Base-by-base conservation (phyloP, 2,888 invertebrate genomes). In the Acrobeloides nanus region DNA sequence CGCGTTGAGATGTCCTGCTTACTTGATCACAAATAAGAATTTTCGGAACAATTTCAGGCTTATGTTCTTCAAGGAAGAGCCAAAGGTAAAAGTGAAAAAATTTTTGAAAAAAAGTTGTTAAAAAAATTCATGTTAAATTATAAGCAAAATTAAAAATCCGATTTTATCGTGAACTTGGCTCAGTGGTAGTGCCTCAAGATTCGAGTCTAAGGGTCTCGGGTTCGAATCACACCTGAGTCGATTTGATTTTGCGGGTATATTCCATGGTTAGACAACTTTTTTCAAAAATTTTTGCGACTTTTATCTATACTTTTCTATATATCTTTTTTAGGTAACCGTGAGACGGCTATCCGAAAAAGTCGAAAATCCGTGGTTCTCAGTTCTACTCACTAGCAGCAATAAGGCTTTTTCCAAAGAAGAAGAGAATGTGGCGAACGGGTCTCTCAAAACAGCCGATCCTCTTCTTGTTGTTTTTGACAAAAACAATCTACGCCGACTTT, bases 1-100 rank as follows among this genome's bases (percentile, higher is more conserved):
- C 41, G 71, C 68, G 6, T 63, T 71, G n/a, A 50, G 71, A 32
- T 68, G 60, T 39, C 71, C 71, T 3, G 66, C 68, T 4, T 69
- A 71, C 38, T 54, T 72, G 27, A 51, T 61, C 41, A 59, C 63
- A 31, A 69, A 69, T 42, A 57, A 56, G 1, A 71, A 71, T 44
- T 64, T 71, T 29, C 60, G 71, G 18, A 58, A 62, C n/a, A 66
- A 71, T 53, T 26, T 51, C 57, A 18, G 49, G 64, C 55, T 44
- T 61, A 27, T 62, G n/a, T 48, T 29, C 42, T 32, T 24, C 51
- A 34, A 29, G 38, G 18, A 25, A 25, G 26, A 42, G 38, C 37
- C 31, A 34, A 27, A 43, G 27, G 44, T 23, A 32, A 51, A 8
- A 38, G 48, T 10, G 50, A 46, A 21, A 24, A 24, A 20, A 43